phyloP scores from a whole-genome alignment of 2,888 invertebrate genomes.

The Eupithecia vulgata region DNA sequence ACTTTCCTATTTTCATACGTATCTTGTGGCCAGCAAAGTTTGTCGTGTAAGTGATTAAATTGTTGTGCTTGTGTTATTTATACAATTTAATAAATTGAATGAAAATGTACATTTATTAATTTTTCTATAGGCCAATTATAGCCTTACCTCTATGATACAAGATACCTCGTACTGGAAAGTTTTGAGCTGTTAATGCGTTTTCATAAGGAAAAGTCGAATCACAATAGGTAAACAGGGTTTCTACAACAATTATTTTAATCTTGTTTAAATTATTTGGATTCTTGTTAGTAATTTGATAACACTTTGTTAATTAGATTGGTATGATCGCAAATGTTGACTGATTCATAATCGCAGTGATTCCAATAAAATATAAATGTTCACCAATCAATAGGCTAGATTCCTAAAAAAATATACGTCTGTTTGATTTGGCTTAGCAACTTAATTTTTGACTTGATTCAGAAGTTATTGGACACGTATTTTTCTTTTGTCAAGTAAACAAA shows the following conservation, averaged over 20 bases:
- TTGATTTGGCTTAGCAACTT: no score
- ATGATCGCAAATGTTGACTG: conserved; percentile 31
- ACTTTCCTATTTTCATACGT: conserved; percentile 16
- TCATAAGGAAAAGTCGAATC: conserved; percentile 39
- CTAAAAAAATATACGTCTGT: no score
- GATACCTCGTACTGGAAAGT: conserved; percentile 25
- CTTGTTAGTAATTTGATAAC: conserved; percentile 27
- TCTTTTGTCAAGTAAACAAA: no score
- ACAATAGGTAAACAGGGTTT: conserved; percentile 75
- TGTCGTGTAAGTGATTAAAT: conserved; percentile 11
- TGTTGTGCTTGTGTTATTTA: conserved; percentile 12
- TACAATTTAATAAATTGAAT: conserved; percentile 27
- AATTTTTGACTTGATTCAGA: no score
- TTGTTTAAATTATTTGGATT: conserved; percentile 35
- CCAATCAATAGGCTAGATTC: no score
- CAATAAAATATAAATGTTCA: conserved; percentile 7
- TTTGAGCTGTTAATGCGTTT: conserved; percentile 18
- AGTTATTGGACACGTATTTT: no score
- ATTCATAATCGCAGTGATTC: conserved; percentile 31
- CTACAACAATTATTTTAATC: conserved; percentile 57
- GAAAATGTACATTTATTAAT: conserved; percentile 21
- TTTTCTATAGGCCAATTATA: conserved; percentile 25
- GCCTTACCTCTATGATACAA: conserved; percentile 21
- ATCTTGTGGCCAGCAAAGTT: conserved; percentile 10
- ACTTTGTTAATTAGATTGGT: conserved; percentile 29